Evolutionary conservation across 2,888 invertebrate genomes (phyloP).

Genomic region (Schizotus pectinicornis): DNA sequence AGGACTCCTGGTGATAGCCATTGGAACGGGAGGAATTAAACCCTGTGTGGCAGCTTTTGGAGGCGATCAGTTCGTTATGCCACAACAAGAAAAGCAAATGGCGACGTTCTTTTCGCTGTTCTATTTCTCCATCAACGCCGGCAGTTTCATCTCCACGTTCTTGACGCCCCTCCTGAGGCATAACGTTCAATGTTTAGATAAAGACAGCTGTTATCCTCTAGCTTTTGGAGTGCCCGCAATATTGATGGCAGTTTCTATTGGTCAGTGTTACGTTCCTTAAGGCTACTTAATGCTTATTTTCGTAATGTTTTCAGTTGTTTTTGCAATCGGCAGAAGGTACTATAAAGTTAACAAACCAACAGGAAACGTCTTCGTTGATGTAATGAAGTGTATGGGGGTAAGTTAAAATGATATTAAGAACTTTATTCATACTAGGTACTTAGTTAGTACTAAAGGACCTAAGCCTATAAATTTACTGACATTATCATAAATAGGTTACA

Average conservation of each 20-base stretch:
- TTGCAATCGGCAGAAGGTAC: constrained; percentile 75
- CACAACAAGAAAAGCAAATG: constrained; percentile 79
- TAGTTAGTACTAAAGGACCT: too few species aligned
- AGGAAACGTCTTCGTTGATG: constrained; percentile 83
- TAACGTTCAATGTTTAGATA: constrained; percentile 78
- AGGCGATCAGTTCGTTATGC: constrained; percentile 88
- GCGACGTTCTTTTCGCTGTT: constrained; percentile 91
- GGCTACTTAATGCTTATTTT: neutral
- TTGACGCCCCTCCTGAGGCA: constrained; percentile 86
- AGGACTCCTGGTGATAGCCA: constrained; percentile 76
- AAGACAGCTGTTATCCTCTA: constrained; percentile 78
- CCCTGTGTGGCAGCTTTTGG: constrained; percentile 96
- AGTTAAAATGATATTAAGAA: constrained; percentile 62
- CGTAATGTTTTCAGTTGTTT: constrained; percentile 70
- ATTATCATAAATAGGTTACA: too few species aligned
- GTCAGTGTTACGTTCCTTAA: constrained; percentile 60
- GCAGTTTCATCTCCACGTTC: constrained; percentile 86
- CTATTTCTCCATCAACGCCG: constrained; percentile 92
- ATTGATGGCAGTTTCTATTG: constrained; percentile 81
- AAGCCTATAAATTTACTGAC: too few species aligned
- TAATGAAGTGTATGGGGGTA: constrained; percentile 78
- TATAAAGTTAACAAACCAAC: constrained; percentile 81
- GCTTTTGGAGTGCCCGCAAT: constrained; percentile 91
- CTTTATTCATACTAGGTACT: too few species aligned
- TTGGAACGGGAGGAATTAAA: constrained; percentile 95